phyloP scores from a whole-genome alignment of 2,888 invertebrate species.

The Lathronympha strigana region DNA sequence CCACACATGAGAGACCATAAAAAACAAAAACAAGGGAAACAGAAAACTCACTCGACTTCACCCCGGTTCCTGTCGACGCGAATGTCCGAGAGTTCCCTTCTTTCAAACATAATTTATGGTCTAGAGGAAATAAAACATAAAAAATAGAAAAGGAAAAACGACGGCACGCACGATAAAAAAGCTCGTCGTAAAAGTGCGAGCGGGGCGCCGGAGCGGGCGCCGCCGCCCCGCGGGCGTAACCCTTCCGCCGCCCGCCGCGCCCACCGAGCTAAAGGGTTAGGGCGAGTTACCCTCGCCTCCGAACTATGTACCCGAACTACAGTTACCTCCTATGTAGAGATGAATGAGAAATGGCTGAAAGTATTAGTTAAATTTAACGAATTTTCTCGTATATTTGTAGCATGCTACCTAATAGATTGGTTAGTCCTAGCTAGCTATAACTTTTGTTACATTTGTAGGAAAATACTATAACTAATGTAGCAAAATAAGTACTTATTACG shows the following conservation, averaged over 20 bases:
- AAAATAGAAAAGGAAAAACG: constrained; percentile 85
- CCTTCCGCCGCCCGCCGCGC: constrained; percentile 76
- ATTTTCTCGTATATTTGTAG: constrained; percentile 7
- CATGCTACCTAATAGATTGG: background rate
- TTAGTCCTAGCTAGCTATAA: no score
- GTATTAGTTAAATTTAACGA: constrained; percentile 22
- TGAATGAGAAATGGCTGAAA: constrained; percentile 30
- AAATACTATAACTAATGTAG: no score
- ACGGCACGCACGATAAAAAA: constrained; percentile 84
- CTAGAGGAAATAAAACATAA: constrained; percentile 85
- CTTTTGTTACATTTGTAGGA: no score
- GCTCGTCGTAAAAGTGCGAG: constrained; percentile 81
- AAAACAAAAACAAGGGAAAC: constrained; percentile 73
- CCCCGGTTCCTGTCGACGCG: constrained; percentile 80
- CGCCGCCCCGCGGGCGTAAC: constrained; percentile 71
- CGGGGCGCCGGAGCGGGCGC: constrained; percentile 58
- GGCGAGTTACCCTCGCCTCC: constrained; percentile 68
- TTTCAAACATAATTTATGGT: constrained; percentile 85
- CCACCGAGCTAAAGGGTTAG: constrained; percentile 78
- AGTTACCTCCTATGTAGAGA: constrained; percentile 34
- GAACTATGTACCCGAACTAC: constrained; percentile 52
- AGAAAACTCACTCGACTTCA: constrained; percentile 76
- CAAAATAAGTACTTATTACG: no score
- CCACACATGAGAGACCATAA: constrained; percentile 75
- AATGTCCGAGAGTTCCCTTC: constrained; percentile 83